Evolutionary conservation across 2,888 invertebrate genomes (phyloP).

Genomic region (Drosophila atripex): DNA sequence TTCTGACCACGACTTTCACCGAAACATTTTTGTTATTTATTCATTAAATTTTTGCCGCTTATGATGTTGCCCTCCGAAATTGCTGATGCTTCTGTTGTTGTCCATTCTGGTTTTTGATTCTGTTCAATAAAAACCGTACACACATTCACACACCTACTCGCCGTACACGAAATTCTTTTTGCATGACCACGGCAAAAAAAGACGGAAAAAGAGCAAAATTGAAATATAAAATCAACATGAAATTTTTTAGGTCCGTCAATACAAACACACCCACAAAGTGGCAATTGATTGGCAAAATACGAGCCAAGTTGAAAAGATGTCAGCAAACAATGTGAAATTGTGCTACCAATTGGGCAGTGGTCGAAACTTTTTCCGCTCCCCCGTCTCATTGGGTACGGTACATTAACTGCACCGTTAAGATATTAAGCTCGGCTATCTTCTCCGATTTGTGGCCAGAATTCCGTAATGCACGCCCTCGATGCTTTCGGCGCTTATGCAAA

Average conservation of each 20-base stretch:
- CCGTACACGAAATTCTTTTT: conserved; percentile 64
- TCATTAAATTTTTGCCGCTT: conserved; percentile 76
- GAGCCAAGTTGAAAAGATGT: conserved; percentile 55
- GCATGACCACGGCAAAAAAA: conserved; percentile 55
- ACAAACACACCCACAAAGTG: conserved; percentile 58
- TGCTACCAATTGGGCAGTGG: conserved; percentile 63
- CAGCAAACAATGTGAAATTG: conserved; percentile 65
- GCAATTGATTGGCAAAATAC: conserved; percentile 73
- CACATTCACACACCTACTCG: conserved; percentile 57
- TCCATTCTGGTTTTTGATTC: conserved; percentile 39
- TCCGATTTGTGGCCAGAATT: conserved; percentile 63
- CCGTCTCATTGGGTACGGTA: conserved; percentile 49
- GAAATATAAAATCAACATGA: conserved; percentile 67
- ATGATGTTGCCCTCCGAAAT: conserved; percentile 43
- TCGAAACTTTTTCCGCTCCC: conserved; percentile 38
- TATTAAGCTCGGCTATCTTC: conserved; percentile 32
- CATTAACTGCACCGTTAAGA: conserved; percentile 62
- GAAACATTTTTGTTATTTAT: conserved; percentile 74
- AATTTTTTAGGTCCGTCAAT: conserved; percentile 37
- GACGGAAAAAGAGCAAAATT: conserved; percentile 49
- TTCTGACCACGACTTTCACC: conserved; percentile 74
- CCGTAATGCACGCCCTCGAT: conserved; percentile 62
- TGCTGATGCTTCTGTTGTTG: conserved; percentile 40
- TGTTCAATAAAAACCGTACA: conserved; percentile 37
- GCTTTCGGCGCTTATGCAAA: conserved; percentile 69